Conservation (phyloP, 2,797 vertebrate species). For the Amblyraja radiata region DNA sequence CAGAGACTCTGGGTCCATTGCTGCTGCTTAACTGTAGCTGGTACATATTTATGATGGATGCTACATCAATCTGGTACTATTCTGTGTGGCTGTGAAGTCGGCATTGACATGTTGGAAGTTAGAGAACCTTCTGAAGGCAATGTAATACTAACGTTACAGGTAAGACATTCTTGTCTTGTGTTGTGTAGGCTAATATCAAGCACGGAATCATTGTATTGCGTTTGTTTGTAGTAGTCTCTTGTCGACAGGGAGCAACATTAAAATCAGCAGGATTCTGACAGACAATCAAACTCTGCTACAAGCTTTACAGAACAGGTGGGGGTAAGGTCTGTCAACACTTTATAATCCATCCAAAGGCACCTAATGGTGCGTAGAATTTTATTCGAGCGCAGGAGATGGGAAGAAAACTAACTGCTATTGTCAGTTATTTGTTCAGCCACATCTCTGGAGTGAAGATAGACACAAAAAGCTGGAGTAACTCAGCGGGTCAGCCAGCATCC, state of each 20-base stretch:
- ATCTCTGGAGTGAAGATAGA: not conserved
- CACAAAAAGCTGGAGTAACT: no score
- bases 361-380: not conserved
- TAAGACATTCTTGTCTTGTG: not conserved
- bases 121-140: not conserved
- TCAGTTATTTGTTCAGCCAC: not conserved
- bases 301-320: not conserved
- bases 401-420: not conserved
- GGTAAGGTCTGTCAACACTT: not conserved
- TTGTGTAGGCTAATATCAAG: not conserved
- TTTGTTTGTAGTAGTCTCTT: not conserved
- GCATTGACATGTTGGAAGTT: not conserved
- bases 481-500: no score
- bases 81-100: not conserved
- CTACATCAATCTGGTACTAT: not conserved
- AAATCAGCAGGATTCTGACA: not conserved
- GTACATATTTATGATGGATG: not conserved
- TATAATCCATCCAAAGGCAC: not conserved
- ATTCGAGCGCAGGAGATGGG: not conserved
- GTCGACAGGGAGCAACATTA: not conserved
- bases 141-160: not conserved
- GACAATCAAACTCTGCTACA: not conserved
- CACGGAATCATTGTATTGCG: not conserved
- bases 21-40: not conserved
- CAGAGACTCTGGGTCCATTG: not conserved